These are phyloP conservation scores for Athalia cordata DNA, from an alignment of 2,888 invertebrate genomes.

Conservation along the genomic window DNA sequence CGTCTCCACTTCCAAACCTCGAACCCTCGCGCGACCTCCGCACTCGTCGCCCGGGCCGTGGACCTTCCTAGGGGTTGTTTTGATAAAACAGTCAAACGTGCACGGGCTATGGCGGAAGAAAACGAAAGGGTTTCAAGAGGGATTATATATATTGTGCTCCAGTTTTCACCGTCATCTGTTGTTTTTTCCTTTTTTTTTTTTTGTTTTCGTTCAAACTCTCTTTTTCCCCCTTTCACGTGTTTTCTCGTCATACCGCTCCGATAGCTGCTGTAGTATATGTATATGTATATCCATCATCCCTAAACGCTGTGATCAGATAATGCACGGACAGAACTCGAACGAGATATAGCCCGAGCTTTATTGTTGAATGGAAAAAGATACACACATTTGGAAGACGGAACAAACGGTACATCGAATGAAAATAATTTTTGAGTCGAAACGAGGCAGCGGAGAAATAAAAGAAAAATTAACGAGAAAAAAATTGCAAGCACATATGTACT, in stretches of 20 bases:
- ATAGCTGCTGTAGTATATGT: too few relatives aligned
- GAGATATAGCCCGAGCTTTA: background rate
- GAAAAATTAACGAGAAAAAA: background rate
- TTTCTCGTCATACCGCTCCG: too few relatives aligned
- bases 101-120: constrained; percentile 5
- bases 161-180: constrained; percentile 27
- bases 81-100: constrained; percentile 44
- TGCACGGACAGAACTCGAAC: background rate
- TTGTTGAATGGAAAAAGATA: background rate
- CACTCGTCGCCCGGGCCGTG: constrained; percentile 38
- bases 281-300: too few relatives aligned
- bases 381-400: background rate
- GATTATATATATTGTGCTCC: constrained; percentile 31
- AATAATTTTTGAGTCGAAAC: constrained; percentile 19
- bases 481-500: too few relatives aligned
- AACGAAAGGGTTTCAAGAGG: constrained; percentile 41
- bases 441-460: constrained; percentile 10
- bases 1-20: background rate
- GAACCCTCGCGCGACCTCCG: constrained; percentile 31
- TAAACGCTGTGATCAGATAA: too few relatives aligned
- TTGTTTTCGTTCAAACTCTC: background rate
- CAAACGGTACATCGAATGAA: background rate
- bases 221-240: too few relatives aligned
- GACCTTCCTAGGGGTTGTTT: constrained; percentile 41
- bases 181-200: background rate